Percentiles rank a stretch among this genome's conserved stretches.
Conservation (phyloP, 2,888 invertebrate species). For the Drosophila monieri region DNA sequence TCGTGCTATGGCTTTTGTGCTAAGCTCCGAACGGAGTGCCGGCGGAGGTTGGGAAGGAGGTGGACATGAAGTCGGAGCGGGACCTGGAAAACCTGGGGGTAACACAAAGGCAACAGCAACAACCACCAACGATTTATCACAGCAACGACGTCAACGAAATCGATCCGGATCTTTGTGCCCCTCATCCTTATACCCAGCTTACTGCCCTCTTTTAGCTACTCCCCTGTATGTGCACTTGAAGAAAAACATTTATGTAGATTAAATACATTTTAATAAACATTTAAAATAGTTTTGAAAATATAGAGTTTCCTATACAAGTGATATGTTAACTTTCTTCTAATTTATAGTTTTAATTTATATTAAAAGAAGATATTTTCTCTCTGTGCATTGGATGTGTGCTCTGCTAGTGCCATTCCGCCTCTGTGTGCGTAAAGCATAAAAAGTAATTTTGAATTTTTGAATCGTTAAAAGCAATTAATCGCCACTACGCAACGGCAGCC, state of each 20-base stretch:
- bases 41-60: too few relatives aligned
- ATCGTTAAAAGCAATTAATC: conserved; percentile 79
- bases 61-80: conserved; percentile 3
- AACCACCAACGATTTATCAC: conserved; percentile 73
- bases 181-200: conserved; percentile 16
- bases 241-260: background rate
- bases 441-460: conserved; percentile 79
- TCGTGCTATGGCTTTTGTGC: conserved; percentile 69
- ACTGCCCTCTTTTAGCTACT: conserved; percentile 29
- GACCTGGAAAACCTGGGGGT: conserved; percentile 32
- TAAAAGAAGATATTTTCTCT: too few relatives aligned
- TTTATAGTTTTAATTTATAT: background rate
- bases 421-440: conserved; percentile 66
- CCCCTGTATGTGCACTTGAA: conserved; percentile 28
- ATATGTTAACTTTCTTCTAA: too few relatives aligned
- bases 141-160: conserved; percentile 74
- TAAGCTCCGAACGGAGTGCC: conserved; percentile 58
- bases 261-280: too few relatives aligned
- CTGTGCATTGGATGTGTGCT: conserved; percentile 17
- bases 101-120: conserved; percentile 59
- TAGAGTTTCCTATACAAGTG: too few relatives aligned
- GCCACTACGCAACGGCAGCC: conserved; percentile 72
- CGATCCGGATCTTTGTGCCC: conserved; percentile 70
- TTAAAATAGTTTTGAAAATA: too few relatives aligned
- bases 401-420: conserved; percentile 32